Conservation (phyloP, 2,113 vertebrate genomes). For the Notothenia rossii region DNA sequence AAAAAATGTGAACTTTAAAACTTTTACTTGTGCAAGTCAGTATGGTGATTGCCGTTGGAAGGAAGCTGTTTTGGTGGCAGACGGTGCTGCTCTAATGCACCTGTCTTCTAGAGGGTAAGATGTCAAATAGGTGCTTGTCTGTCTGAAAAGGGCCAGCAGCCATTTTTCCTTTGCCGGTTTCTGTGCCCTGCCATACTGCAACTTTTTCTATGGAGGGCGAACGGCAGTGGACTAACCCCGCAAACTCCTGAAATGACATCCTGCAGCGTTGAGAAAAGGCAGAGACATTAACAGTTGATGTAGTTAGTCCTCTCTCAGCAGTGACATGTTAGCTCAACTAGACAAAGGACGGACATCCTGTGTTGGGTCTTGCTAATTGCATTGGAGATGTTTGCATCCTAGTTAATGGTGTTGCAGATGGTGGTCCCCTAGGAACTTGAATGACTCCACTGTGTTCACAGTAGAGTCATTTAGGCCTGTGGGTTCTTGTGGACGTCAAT, state of each 20-base stretch:
- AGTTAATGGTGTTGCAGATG: conserved; percentile 70
- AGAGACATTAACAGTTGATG: conserved; percentile 54
- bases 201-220: conserved; percentile 33
- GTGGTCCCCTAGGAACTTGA: conserved; percentile 64
- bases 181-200: conserved; percentile 34
- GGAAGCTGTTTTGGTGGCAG: conserved; percentile 52
- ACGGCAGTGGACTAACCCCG: conserved; percentile 15
- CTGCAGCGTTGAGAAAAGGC: conserved; percentile 53
- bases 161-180: conserved; percentile 48
- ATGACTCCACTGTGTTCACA: conserved; percentile 66
- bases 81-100: conserved; percentile 56
- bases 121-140: conserved; percentile 62
- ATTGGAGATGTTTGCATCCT: conserved; percentile 73
- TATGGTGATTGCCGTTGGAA: conserved; percentile 53
- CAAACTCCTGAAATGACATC: conserved; percentile 38
- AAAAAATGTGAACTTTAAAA: conserved; percentile 1
- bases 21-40: conserved; percentile 17
- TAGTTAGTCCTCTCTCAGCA: conserved; percentile 26
- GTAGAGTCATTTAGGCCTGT: conserved; percentile 52
- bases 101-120: conserved; percentile 50
- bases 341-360: conserved; percentile 64
- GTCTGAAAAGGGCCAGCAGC: conserved; percentile 38
- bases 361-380: conserved; percentile 64
- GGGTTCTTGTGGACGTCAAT: conserved; percentile 64
- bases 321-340: conserved; percentile 54